Base-by-base conservation (phyloP, 2,888 invertebrate species). In the Cepaea hortensis region DNA sequence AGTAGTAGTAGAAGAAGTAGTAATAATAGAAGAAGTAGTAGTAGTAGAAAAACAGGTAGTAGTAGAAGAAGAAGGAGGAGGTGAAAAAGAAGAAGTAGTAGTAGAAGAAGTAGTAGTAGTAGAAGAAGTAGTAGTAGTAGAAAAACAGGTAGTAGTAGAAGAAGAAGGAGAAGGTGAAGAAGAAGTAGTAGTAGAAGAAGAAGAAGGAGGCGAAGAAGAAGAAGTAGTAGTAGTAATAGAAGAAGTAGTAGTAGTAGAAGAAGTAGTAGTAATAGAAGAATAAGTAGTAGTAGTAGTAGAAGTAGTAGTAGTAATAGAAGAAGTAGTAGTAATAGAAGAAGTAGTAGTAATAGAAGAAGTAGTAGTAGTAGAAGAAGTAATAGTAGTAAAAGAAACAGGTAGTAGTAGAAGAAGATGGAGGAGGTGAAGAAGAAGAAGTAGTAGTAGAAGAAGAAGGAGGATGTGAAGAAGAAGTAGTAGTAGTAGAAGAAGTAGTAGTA, bases 111-210 rank as follows among this genome's bases (percentile, higher is more conserved):
- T n/a, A n/a, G 68, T 68, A 15, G 15, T 4, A 68, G 15, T 20
- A 68, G 68, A 15, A 11, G 68, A 15, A 68, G 15, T 68, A 68
- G 68, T 68, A 68, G 68, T 68, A 4, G 20, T 20, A 68, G 68
- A 15, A 68, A 20, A 23, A 9, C 62, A 11, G 9, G 6, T 18
- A 76, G n/a, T 68, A n/a, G 15, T 68, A 20, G 11, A 15, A n/a
- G 68, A 11, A 11, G 9, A 62, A 68, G 68, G 13, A 68, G 68
- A 20, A 68, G 68, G 13, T 5, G 68, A 5, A 68, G 68, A 15
- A 68, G 79, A 46, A 77, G 80, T 55, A 80, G 55, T 35, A 80
- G 80, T 80, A 80, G 80, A 55, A 80, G 80, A 55, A 50, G 61
- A 55, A 20, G n/a, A 1, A 80, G 50, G 2, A 55, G n/a, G n/a